phyloP scores from a whole-genome alignment of 1,140 invertebrate species.

The Drosophila setifemur region DNA sequence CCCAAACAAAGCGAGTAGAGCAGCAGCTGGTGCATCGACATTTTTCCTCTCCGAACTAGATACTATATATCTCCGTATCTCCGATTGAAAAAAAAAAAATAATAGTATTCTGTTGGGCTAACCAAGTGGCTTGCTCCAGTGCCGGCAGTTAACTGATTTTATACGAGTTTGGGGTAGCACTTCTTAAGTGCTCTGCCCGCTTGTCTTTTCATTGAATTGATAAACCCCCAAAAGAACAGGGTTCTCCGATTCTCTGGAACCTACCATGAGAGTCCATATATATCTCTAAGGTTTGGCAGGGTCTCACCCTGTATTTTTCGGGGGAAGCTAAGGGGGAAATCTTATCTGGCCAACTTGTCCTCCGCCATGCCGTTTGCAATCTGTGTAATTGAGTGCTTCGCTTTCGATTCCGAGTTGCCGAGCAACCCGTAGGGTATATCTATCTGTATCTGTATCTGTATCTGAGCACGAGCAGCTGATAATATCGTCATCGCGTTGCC shows the following conservation, averaged over 20 bases:
- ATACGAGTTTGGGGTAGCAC: slow-evolving; percentile 59
- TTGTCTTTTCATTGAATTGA: slow-evolving; percentile 45
- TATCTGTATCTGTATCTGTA: neutral
- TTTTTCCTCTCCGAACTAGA: neutral
- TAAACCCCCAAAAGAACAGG: slow-evolving; percentile 38
- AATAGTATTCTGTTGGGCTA: neutral
- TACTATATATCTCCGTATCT: neutral
- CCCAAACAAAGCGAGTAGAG: slow-evolving; percentile 51
- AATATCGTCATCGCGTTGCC: neutral
- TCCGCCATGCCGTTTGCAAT: slow-evolving; percentile 60
- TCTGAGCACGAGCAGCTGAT: neutral
- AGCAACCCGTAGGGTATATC: neutral
- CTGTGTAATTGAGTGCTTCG: slow-evolving; percentile 69
- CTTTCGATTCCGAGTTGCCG: slow-evolving; percentile 22
- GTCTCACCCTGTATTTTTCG: slow-evolving; percentile 46
- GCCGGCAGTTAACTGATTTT: slow-evolving; percentile 80
- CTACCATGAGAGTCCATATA: no score
- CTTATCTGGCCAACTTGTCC: slow-evolving; percentile 48
- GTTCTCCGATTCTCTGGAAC: no score
- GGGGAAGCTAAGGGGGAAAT: slow-evolving; percentile 26
- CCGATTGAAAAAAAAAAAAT: neutral
- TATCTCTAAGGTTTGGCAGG: no score
- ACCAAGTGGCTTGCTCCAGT: slow-evolving; percentile 56
- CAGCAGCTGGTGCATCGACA: slow-evolving; percentile 53
- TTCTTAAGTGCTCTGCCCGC: slow-evolving; percentile 58